These are phyloP conservation scores for Didymodactylos carnosus DNA, from an alignment of 2,888 invertebrate species.

Conservation along the genomic window DNA sequence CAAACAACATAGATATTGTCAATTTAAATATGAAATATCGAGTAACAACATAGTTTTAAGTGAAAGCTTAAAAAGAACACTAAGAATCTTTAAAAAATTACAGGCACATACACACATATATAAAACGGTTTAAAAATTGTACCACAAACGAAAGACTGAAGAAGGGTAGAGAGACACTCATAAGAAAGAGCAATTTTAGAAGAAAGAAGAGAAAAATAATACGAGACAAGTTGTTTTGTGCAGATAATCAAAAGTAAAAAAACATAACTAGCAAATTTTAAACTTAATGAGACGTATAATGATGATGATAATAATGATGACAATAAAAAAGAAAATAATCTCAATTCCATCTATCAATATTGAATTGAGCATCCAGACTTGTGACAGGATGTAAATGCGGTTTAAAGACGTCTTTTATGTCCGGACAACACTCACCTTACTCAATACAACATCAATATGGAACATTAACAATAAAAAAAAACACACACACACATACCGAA, in stretches of 20 bases:
- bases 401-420: constrained; percentile 1
- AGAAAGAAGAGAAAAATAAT: background rate
- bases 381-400: background rate
- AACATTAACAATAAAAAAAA: too few species aligned
- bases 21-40: too few species aligned
- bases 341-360: too few species aligned
- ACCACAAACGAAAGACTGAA: too few species aligned
- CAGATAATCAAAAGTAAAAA: background rate
- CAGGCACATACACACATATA: too few species aligned
- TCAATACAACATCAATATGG: background rate
- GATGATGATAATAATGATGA: background rate
- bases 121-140: too few species aligned
- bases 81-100: too few species aligned
- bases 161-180: too few species aligned
- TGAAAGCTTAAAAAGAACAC: too few species aligned
- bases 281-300: background rate
- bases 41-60: too few species aligned
- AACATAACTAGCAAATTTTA: background rate
- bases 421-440: constrained; percentile 2
- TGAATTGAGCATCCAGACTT: background rate
- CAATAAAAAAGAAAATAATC: background rate
- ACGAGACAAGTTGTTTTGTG: background rate
- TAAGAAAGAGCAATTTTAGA: background rate
- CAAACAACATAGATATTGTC: too few species aligned
- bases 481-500: too few species aligned